Evolutionary conservation across 2,888 invertebrate genomes (phyloP).

Genomic region (Athalia rosae): DNA sequence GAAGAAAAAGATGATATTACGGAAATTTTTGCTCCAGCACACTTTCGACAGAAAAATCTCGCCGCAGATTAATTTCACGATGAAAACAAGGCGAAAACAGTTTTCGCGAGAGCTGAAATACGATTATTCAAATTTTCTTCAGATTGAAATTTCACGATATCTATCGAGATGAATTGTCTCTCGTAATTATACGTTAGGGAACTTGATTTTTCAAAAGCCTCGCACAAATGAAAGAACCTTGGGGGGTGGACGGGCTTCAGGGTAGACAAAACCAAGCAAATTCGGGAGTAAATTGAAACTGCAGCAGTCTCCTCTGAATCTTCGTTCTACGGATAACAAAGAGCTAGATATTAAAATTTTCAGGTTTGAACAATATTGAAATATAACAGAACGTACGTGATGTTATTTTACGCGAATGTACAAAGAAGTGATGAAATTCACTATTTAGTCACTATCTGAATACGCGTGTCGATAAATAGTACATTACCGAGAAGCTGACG

Average conservation of each 20-base stretch:
- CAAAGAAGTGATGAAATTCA: neutral
- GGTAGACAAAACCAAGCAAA: conserved; percentile 5
- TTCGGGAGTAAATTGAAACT: conserved; percentile 19
- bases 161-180: conserved; percentile 20
- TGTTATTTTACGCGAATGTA: neutral
- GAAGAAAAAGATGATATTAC: conserved; percentile 5
- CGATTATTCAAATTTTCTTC: conserved; percentile 26
- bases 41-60: conserved; percentile 13
- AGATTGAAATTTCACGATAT: conserved; percentile 14
- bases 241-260: neutral
- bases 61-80: conserved; percentile 16
- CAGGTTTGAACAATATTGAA: neutral
- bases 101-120: conserved; percentile 32
- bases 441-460: no score
- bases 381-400: neutral
- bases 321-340: neutral
- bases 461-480: no score
- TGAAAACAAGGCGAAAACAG: conserved; percentile 28
- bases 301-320: conserved; percentile 2
- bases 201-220: conserved; percentile 8
- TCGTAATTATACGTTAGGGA: conserved; percentile 1
- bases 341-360: neutral
- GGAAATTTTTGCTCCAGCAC: conserved; percentile 8
- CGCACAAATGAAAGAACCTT: neutral
- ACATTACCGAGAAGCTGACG: no score